Evolutionary conservation across 2,888 invertebrate genomes (phyloP).

Genomic region (Mesochorus sp.): DNA sequence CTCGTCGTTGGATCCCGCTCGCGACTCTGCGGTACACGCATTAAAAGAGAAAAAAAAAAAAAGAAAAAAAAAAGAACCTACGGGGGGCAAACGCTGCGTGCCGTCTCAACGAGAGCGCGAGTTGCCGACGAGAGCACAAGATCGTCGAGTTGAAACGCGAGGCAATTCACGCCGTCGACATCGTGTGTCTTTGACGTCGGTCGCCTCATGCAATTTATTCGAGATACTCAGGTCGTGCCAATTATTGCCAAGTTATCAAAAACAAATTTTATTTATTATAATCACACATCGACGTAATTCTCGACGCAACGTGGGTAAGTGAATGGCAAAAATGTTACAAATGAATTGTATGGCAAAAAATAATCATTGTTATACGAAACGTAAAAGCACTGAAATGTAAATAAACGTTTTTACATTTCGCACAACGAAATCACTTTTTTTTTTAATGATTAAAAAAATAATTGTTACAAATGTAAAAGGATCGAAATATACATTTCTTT

Average conservation of each 20-base stretch:
- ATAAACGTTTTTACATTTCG: no score
- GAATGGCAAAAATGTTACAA: constrained; percentile 1
- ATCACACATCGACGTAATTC: not conserved
- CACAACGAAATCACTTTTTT: no score
- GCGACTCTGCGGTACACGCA: no score
- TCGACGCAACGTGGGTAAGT: constrained; percentile 42
- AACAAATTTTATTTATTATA: no score
- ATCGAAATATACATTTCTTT: no score
- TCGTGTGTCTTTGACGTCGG: constrained; percentile 14
- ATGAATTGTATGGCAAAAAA: not conserved
- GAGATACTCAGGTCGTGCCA: no score
- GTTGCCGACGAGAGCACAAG: constrained; percentile 2
- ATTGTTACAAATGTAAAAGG: constrained; percentile 27
- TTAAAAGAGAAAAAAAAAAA: no score
- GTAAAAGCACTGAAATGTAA: no score
- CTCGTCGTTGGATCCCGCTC: constrained; percentile 66
- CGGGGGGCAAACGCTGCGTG: constrained; percentile 2
- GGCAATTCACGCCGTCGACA: constrained; percentile 11
- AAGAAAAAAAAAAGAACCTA: no score
- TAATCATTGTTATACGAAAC: no score
- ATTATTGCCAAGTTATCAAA: no score
- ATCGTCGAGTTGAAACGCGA: constrained; percentile 23
- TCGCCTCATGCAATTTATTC: constrained; percentile 24
- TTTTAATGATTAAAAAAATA: no score
- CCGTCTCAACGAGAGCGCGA: constrained; percentile 24